Conservation (phyloP, 1,140 invertebrate genomes). For the Zaprionus taronus region DNA sequence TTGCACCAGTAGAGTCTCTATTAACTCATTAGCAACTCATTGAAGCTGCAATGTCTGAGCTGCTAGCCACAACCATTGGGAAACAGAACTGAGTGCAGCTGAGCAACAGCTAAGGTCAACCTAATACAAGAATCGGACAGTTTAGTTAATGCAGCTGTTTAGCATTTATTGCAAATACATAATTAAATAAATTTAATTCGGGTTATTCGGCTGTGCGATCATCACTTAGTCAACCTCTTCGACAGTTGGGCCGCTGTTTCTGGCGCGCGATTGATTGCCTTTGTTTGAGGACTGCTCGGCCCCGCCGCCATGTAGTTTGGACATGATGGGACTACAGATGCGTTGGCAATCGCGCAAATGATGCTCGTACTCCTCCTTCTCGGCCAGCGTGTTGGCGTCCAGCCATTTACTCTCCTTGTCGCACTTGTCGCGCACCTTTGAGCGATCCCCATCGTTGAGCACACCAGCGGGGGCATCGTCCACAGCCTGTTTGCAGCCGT, state of each 20-base stretch:
- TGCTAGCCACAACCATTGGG: slow-evolving; percentile 45
- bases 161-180: slow-evolving; percentile 47
- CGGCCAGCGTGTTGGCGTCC: slow-evolving; percentile 88
- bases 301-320: slow-evolving; percentile 88
- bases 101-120: not conserved
- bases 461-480: slow-evolving; percentile 88
- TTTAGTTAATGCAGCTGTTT: slow-evolving; percentile 24
- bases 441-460: slow-evolving; percentile 87
- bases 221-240: slow-evolving; percentile 74
- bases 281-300: slow-evolving; percentile 52
- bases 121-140: not conserved
- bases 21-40: slow-evolving; percentile 11
- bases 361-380: slow-evolving; percentile 91
- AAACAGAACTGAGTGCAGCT: slow-evolving; percentile 8
- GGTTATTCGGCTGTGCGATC: not conserved
- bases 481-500: slow-evolving; percentile 91
- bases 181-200: slow-evolving; percentile 14
- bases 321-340: slow-evolving; percentile 90
- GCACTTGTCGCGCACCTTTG: slow-evolving; percentile 86
- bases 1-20: slow-evolving; percentile 51
- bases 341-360: slow-evolving; percentile 90
- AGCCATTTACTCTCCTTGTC: slow-evolving; percentile 86
- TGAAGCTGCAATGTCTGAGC: too few relatives aligned
- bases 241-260: slow-evolving; percentile 70
- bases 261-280: slow-evolving; percentile 62